These are phyloP conservation scores for Phengaris arion DNA, from an alignment of 2,888 invertebrate genomes.

Conservation along the genomic window DNA sequence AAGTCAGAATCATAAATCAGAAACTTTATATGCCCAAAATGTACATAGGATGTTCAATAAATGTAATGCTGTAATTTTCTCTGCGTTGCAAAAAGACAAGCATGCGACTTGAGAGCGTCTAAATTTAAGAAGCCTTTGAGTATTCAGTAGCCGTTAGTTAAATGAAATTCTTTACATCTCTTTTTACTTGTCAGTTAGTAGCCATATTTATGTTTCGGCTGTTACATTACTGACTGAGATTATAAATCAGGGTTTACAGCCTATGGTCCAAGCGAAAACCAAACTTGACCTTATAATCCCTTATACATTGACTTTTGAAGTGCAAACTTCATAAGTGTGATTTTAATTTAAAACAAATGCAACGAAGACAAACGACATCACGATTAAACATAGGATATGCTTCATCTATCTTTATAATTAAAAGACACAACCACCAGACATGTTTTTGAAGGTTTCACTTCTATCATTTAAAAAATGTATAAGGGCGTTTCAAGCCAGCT, in stretches of 20 bases:
- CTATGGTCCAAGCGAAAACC: slow-evolving; percentile 69
- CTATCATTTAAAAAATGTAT: not conserved
- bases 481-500: not conserved
- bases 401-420: not conserved
- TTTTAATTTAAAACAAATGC: not conserved
- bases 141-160: slow-evolving; percentile 38
- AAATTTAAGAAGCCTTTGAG: slow-evolving; percentile 31
- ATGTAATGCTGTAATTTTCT: not conserved
- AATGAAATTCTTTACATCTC: slow-evolving; percentile 30
- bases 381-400: not conserved
- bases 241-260: slow-evolving; percentile 45
- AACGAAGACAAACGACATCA: not conserved
- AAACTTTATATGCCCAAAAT: not conserved
- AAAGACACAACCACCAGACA: not conserved
- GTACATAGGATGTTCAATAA: not conserved
- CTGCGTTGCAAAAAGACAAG: not conserved
- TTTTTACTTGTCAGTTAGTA: not conserved
- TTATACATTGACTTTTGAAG: not conserved
- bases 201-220: not conserved
- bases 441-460: not conserved
- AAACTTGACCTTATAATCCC: not conserved
- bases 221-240: not conserved
- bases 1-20: not conserved
- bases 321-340: not conserved
- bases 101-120: not conserved